phyloP scores from a whole-genome alignment of 2,797 vertebrate species.

The Craterocephalus amniculus region DNA sequence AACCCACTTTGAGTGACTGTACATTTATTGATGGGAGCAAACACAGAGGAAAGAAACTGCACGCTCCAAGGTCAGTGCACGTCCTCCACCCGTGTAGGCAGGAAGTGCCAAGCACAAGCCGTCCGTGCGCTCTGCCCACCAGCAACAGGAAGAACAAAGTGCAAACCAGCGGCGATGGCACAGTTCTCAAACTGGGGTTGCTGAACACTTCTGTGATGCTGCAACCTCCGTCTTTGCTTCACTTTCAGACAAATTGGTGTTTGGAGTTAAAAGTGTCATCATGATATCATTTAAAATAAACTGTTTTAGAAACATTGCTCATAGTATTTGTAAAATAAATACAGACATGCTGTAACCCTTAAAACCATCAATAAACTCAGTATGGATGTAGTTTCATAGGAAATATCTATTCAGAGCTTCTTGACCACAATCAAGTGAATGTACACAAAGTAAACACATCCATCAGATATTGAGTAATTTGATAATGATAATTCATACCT shows the following conservation, averaged over 20 bases:
- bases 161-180: slow-evolving; percentile 72
- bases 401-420: slow-evolving; percentile 56
- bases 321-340: too few species aligned
- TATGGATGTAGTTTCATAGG: slow-evolving; percentile 28
- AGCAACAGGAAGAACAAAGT: slow-evolving; percentile 82
- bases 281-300: background rate
- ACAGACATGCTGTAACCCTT: slow-evolving; percentile 8
- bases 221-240: too few species aligned
- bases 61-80: slow-evolving; percentile 67
- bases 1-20: background rate
- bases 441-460: slow-evolving; percentile 75
- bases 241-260: background rate
- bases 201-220: slow-evolving; percentile 48
- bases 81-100: slow-evolving; percentile 70
- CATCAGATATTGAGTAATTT: slow-evolving; percentile 74
- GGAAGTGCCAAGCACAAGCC: slow-evolving; percentile 73
- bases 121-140: slow-evolving; percentile 69
- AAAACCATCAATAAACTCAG: slow-evolving; percentile 23
- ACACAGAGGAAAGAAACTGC: slow-evolving; percentile 52
- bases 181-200: slow-evolving; percentile 59
- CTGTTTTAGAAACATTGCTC: background rate
- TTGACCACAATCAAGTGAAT: slow-evolving; percentile 48
- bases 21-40: slow-evolving; percentile 34
- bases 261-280: background rate
- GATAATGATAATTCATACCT: too few species aligned